phyloP scores from a whole-genome alignment of 1,140 invertebrate species.

The Octopus sinensis region DNA sequence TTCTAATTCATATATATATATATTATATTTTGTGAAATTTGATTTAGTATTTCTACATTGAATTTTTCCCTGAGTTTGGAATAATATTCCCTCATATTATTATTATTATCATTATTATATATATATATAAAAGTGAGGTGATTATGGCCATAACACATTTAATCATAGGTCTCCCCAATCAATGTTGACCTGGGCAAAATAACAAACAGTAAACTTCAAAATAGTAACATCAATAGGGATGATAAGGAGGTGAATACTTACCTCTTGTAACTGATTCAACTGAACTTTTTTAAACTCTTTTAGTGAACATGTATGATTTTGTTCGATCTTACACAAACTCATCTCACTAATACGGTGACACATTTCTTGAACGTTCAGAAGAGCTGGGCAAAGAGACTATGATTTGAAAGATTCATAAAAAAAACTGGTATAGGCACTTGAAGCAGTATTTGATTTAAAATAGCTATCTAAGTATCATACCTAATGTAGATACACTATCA shows the following conservation, averaged over 20 bases:
- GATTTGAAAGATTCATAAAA: slow-evolving; percentile 16
- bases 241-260: slow-evolving; percentile 21
- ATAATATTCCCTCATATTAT: no score
- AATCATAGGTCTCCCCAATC: background rate
- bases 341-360: slow-evolving; percentile 62
- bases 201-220: background rate
- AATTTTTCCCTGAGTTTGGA: no score
- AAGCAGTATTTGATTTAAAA: background rate
- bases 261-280: slow-evolving; percentile 54
- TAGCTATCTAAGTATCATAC: background rate
- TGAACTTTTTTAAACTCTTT: slow-evolving; percentile 56
- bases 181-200: background rate
- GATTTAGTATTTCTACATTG: no score
- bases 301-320: slow-evolving; percentile 62
- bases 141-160: background rate
- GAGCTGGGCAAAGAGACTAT: slow-evolving; percentile 66
- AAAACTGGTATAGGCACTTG: background rate
- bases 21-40: no score
- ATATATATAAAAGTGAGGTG: background rate
- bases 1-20: no score
- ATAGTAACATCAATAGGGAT: background rate
- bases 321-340: slow-evolving; percentile 58
- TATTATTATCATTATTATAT: no score
- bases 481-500: background rate
- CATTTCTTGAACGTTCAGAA: slow-evolving; percentile 70